Evolutionary conservation across 2,797 vertebrate genomes (phyloP).

Genomic region (Dryobates pubescens): DNA sequence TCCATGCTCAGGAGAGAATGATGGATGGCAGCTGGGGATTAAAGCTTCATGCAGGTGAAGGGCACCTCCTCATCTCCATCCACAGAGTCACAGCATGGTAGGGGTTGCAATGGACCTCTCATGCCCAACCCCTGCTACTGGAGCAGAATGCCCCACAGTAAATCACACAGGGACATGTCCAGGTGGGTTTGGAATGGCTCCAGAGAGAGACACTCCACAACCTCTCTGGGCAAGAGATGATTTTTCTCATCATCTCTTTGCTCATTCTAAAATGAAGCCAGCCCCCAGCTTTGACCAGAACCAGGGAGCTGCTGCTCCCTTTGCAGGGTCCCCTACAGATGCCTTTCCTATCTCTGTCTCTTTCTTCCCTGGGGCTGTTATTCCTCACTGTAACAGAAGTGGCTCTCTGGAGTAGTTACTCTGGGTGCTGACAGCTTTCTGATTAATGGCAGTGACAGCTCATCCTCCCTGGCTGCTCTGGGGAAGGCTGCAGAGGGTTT

Average conservation of each 20-base stretch:
- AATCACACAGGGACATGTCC: too few species aligned
- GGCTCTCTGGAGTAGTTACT: background rate
- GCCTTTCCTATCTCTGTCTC: background rate
- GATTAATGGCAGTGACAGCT: slow-evolving; percentile 15
- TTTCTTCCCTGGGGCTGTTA: background rate
- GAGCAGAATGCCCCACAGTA: too few species aligned
- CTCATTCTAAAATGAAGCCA: background rate
- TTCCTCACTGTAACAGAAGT: background rate
- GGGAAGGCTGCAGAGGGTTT: background rate
- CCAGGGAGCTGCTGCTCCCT: background rate
- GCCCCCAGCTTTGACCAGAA: background rate
- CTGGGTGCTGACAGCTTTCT: background rate
- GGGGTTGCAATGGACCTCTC: too few species aligned
- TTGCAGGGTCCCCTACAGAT: background rate
- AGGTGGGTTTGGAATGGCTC: too few species aligned
- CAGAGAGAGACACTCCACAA: too few species aligned
- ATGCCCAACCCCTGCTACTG: too few species aligned
- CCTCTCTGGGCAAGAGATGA: too few species aligned
- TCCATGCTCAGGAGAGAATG: background rate
- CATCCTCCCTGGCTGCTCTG: background rate
- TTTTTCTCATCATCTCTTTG: background rate
- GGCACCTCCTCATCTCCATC: background rate
- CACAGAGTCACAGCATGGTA: background rate
- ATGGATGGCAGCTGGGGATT: background rate
- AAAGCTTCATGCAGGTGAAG: background rate